Percentiles rank a stretch among this genome's conserved stretches.
Conservation (phyloP, 2,797 vertebrate genomes). For the Babyrousa celebensis region DNA sequence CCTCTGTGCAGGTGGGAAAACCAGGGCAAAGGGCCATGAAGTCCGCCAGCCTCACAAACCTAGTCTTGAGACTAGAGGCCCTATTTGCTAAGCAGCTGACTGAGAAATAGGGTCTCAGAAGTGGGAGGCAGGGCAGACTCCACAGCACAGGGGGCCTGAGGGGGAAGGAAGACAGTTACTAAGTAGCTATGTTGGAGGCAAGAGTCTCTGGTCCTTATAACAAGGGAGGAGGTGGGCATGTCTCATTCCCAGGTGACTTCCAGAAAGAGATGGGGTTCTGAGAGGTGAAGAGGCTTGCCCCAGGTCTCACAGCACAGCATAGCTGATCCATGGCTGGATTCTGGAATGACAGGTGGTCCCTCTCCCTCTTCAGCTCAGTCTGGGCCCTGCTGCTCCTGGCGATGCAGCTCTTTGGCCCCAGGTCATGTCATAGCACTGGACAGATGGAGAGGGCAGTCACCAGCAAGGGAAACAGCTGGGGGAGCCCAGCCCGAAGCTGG, state of each 20-base stretch:
- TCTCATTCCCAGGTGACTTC: not conserved
- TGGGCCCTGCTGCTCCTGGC: not conserved
- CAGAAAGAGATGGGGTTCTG: slow-evolving; percentile 29
- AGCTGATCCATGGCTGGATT: not conserved
- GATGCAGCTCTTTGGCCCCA: not conserved
- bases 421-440: not conserved
- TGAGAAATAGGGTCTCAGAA: not conserved
- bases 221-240: not conserved
- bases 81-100: not conserved
- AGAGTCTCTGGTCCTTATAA: not conserved
- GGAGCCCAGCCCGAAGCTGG: not conserved
- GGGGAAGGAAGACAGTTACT: not conserved
- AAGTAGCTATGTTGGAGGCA: not conserved
- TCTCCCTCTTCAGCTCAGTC: not conserved
- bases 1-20: not conserved
- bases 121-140: not conserved
- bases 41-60: not conserved
- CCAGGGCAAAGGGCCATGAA: no score
- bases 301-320: not conserved
- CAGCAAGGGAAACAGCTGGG: slow-evolving; percentile 56
- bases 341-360: not conserved
- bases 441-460: not conserved
- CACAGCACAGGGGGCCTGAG: not conserved
- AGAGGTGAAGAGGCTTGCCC: not conserved
- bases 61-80: not conserved